Percentiles rank a stretch among this genome's conserved stretches.
These are phyloP conservation scores for Chionodraco myersi DNA, from an alignment of 2,113 vertebrate genomes.

Conservation along the genomic window DNA sequence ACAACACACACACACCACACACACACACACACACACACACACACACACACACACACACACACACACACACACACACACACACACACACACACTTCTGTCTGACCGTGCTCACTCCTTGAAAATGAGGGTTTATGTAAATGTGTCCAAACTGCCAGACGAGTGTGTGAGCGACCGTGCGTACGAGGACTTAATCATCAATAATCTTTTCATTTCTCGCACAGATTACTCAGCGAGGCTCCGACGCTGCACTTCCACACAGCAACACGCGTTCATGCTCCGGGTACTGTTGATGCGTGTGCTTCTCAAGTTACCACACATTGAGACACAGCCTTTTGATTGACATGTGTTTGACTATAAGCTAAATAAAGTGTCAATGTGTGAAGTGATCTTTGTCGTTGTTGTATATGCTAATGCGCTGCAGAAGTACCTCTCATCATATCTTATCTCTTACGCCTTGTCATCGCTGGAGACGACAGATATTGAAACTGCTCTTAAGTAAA, in stretches of 20 bases:
- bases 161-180: constrained; percentile 20
- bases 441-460: background rate
- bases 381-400: no score
- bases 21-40: constrained; percentile 16
- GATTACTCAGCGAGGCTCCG: constrained; percentile 14
- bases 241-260: constrained; percentile 5
- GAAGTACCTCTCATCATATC: no score
- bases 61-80: background rate
- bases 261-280: background rate
- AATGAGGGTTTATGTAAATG: constrained; percentile 61
- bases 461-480: background rate
- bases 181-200: constrained; percentile 53
- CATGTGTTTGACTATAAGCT: no score
- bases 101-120: constrained; percentile 37
- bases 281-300: constrained; percentile 1
- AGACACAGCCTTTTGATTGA: no score
- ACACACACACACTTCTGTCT: constrained; percentile 5
- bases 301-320: background rate
- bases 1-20: constrained; percentile 11
- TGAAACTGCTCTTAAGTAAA: background rate
- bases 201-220: constrained; percentile 42
- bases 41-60: background rate
- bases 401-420: no score
- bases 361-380: no score
- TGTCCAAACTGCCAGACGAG: constrained; percentile 28